Conservation (phyloP, 2,888 invertebrate genomes). For the Stomorhina lunata region DNA sequence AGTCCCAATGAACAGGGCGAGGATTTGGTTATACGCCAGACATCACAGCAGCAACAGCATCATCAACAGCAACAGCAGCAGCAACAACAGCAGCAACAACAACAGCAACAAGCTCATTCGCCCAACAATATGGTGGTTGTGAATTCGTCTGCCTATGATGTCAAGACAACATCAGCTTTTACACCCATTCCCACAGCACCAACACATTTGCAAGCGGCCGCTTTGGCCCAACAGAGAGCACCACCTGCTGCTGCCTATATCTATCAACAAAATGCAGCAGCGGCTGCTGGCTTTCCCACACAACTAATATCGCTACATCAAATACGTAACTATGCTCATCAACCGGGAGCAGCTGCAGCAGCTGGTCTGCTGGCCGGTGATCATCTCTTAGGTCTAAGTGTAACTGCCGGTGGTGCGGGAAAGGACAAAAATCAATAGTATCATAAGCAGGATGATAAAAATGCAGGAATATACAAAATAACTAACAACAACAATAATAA, state of each 20-base stretch:
- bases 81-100: slow-evolving; percentile 74
- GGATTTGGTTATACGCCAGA: slow-evolving; percentile 78
- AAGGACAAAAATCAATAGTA: slow-evolving; percentile 79
- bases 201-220: slow-evolving; percentile 84
- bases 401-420: slow-evolving; percentile 73
- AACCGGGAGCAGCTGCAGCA: slow-evolving; percentile 82
- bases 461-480: slow-evolving; percentile 16
- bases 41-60: slow-evolving; percentile 76
- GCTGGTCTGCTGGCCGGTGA: slow-evolving; percentile 85
- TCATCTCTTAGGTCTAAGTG: slow-evolving; percentile 82
- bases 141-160: slow-evolving; percentile 69
- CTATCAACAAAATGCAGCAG: slow-evolving; percentile 84
- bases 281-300: slow-evolving; percentile 89
- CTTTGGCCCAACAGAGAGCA: slow-evolving; percentile 73
- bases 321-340: slow-evolving; percentile 97
- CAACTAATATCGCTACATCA: slow-evolving; percentile 97
- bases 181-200: slow-evolving; percentile 94
- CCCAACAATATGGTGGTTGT: slow-evolving; percentile 72
- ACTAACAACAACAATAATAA: slow-evolving; percentile 15
- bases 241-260: slow-evolving; percentile 85
- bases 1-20: slow-evolving; percentile 79
- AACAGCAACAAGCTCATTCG: slow-evolving; percentile 70
- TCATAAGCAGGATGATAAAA: slow-evolving; percentile 50
- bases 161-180: slow-evolving; percentile 89
- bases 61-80: slow-evolving; percentile 75